These are phyloP conservation scores for Busseola fusca DNA, from an alignment of 2,888 invertebrate species.

Conservation along the genomic window DNA sequence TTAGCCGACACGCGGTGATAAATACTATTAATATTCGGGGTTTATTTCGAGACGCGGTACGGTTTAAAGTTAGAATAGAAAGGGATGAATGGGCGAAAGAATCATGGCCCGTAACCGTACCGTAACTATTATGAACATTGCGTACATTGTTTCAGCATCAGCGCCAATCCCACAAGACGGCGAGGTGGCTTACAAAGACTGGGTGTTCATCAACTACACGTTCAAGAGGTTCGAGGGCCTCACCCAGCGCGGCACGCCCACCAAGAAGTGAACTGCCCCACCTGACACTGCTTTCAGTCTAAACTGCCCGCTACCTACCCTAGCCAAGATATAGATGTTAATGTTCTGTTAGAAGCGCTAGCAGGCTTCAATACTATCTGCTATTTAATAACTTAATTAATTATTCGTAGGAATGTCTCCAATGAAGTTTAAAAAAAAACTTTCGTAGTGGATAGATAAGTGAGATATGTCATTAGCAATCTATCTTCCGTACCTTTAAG, in stretches of 20 bases:
- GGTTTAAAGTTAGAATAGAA: too few species aligned
- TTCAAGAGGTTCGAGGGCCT: conserved; percentile 99
- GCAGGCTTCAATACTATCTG: conserved; percentile 35
- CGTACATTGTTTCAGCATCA: conserved; percentile 90
- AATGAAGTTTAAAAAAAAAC: conserved; percentile 1
- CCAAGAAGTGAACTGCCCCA: conserved; percentile 90
- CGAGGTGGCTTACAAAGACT: conserved; percentile 98
- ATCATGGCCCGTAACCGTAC: not conserved
- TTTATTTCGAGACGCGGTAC: too few species aligned
- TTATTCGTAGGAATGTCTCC: conserved; percentile 29
- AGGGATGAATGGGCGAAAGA: too few species aligned
- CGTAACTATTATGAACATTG: conserved; percentile 59
- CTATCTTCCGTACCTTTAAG: not conserved
- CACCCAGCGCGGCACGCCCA: conserved; percentile 95
- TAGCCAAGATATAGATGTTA: conserved; percentile 47
- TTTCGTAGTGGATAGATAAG: conserved; percentile 13
- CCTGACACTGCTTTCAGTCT: conserved; percentile 57
- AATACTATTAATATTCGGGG: too few species aligned
- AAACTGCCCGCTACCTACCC: conserved; percentile 47
- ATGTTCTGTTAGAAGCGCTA: conserved; percentile 41
- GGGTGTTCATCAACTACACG: conserved; percentile 99
- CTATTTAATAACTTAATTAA: conserved; percentile 40
- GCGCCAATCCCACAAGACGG: conserved; percentile 97
- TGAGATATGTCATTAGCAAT: conserved; percentile 11
- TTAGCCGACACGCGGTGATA: too few species aligned